Conservation (phyloP, 2,113 vertebrate genomes). For the Pterocles burchelli region DNA sequence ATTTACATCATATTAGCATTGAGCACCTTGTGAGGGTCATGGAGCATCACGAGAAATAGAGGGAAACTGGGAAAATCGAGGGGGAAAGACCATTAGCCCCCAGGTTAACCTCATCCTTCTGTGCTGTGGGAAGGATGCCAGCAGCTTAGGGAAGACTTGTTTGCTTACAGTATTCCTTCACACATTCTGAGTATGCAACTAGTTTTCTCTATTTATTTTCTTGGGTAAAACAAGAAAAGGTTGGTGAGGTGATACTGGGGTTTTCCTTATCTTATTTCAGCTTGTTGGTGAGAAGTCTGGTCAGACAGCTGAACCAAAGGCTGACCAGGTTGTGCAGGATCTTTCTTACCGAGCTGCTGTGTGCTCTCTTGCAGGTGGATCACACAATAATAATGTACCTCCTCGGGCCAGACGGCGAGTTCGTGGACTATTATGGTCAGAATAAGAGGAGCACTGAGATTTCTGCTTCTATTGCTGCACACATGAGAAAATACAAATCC, state of each 20-base stretch:
- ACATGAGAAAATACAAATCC: conserved; percentile 85
- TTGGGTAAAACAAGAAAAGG: not conserved
- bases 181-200: not conserved
- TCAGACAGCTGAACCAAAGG: not conserved
- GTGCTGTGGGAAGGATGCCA: not conserved
- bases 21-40: not conserved
- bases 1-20: not conserved
- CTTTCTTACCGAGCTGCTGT: not conserved
- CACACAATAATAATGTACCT: conserved; percentile 99
- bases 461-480: conserved; percentile 78
- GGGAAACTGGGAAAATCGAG: not conserved
- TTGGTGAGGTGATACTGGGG: not conserved
- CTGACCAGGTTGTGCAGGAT: not conserved
- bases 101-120: not conserved
- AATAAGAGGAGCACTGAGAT: conserved; percentile 90
- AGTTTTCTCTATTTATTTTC: not conserved
- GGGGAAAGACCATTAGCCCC: not conserved
- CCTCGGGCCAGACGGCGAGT: conserved; percentile 88
- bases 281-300: not conserved
- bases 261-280: not conserved
- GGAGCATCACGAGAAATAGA: not conserved
- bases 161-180: not conserved
- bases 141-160: not conserved
- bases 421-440: conserved; percentile 94
- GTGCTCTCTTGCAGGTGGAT: conserved; percentile 84